These are phyloP conservation scores for Hiodon alosoides DNA, from an alignment of 2,113 vertebrate genomes.

Conservation along the genomic window DNA sequence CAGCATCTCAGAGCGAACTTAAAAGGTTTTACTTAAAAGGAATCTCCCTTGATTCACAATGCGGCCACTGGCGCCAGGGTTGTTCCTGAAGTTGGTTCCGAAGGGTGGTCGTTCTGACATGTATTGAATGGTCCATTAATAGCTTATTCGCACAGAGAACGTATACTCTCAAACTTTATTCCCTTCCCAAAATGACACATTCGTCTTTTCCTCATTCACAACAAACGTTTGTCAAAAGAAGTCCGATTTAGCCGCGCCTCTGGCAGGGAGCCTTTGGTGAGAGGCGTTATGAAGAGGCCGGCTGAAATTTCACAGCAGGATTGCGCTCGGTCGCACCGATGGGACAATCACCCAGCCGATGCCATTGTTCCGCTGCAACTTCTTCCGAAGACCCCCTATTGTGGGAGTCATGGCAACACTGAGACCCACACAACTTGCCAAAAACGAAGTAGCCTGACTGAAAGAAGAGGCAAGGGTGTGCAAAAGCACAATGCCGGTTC, in stretches of 20 bases:
- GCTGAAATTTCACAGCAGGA: not conserved
- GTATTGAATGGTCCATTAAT: not conserved
- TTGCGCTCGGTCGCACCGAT: not conserved
- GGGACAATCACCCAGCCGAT: not conserved
- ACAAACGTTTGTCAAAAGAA: not conserved
- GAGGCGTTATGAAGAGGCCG: not conserved
- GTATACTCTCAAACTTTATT: not conserved
- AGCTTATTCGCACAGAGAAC: constrained; percentile 5
- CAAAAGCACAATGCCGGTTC: no score
- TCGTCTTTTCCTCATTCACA: not conserved
- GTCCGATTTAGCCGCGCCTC: not conserved
- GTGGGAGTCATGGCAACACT: not conserved
- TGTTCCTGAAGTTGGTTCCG: no score
- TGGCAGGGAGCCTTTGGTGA: not conserved
- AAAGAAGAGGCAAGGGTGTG: no score
- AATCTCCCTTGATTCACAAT: no score
- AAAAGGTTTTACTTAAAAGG: no score
- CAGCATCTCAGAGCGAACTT: no score
- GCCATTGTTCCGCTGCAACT: not conserved
- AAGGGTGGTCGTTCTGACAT: no score
- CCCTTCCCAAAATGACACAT: not conserved
- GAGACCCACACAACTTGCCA: not conserved
- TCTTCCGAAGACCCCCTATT: not conserved
- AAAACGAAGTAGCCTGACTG: no score
- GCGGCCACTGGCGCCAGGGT: no score